phyloP scores from a whole-genome alignment of 2,888 invertebrate species.

The Tetanocera ferruginea region DNA sequence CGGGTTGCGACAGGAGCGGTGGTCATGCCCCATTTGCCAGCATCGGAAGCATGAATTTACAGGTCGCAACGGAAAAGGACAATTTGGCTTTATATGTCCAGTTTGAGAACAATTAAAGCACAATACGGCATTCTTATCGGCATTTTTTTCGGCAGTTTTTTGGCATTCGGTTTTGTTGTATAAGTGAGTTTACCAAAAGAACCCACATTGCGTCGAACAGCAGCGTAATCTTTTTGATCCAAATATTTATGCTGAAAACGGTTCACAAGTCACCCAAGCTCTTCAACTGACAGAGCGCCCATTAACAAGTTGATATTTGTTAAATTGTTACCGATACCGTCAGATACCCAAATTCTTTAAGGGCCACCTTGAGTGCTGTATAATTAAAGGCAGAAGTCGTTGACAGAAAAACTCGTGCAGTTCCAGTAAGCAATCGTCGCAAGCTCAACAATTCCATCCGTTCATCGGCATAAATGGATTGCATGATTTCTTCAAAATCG shows the following conservation, averaged over 20 bases:
- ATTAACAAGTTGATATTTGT: constrained; percentile 4
- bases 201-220: too few relatives aligned
- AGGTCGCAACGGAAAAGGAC: too few relatives aligned
- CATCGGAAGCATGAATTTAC: not conserved
- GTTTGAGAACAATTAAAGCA: constrained; percentile 30
- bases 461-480: not conserved
- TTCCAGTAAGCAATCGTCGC: not conserved
- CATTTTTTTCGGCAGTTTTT: not conserved
- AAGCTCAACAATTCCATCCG: not conserved
- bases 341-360: too few relatives aligned
- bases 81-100: too few relatives aligned
- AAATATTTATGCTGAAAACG: constrained; percentile 24
- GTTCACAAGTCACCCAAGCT: too few relatives aligned
- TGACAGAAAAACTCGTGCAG: not conserved
- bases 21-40: constrained; percentile 19
- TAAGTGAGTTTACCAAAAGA: too few relatives aligned
- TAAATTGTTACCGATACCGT: not conserved
- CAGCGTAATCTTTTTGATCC: too few relatives aligned
- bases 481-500: constrained; percentile 25
- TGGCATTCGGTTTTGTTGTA: constrained; percentile 1
- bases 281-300: not conserved
- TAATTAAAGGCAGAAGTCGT: too few relatives aligned
- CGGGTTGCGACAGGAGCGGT: constrained; percentile 24
- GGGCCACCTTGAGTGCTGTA: too few relatives aligned
- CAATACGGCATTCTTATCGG: not conserved